Evolutionary conservation across 2,113 vertebrate species (phyloP), one percentile per base, ranked within the genome.

Genomic region (Pachypanchax playfairii): DNA sequence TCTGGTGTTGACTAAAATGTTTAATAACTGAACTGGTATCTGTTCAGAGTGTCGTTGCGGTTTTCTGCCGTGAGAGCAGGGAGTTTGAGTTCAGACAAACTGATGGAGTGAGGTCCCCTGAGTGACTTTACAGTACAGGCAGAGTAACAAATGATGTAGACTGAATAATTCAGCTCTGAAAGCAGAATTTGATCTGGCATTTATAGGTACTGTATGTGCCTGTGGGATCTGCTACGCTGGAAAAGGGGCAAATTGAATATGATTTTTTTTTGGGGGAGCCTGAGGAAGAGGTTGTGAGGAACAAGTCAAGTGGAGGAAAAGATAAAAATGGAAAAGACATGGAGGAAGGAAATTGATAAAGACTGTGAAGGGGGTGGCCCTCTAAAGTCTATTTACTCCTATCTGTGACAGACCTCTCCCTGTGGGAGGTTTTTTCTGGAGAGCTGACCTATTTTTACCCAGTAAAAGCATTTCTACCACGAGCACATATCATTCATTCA

Each of bases 391-490:
- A 24, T 71, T 81, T 75, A 69, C 71, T 84, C 65, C 33, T 51
- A 69, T 77, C 56, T 70, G 49, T 85, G 67, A 80, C 70, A 63
- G 56, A 46, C 57, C n/a, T 63, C 25, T 72, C 44, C 79, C 75
- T 58, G 54, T 1, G 18, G 84, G 83, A 79, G 72, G 46, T 65
- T 85, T 80, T 88, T 85, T 68, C 15, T 83, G 85, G 74, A 88
- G 78, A 51, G 44, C 75, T 91, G 89, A 86, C 90, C 90, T 79
- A 91, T 74, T 92, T 91, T 64, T 71, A 60, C 53, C 54, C 64
- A 21, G 55, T 56, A 51, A 85, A 85, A 85, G 73, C 60, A 77
- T 71, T 76, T 83, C 59, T 43, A 76, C 62, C 68, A 65, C 35
- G 48, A 77, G 64, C 77, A 70, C 65, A 42, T 70, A 83, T 85